Percentiles rank a stretch among this genome's conserved stretches.
Conservation (phyloP, 2,113 vertebrate genomes). For the Aptenodytes patagonicus region DNA sequence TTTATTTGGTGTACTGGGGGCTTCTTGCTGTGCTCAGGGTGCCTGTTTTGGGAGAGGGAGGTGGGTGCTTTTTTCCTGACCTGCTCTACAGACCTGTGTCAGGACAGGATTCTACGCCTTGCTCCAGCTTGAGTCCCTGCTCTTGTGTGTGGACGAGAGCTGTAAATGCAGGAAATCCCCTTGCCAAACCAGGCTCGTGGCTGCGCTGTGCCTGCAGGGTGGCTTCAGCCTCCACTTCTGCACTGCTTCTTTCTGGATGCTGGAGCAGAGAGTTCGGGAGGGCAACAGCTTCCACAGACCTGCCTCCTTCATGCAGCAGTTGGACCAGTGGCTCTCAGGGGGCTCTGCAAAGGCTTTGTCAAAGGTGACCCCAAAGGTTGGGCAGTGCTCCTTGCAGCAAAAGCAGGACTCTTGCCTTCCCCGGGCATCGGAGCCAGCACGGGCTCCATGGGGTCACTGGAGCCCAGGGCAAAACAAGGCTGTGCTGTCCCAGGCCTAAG, state of each 20-base stretch:
- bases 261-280: not conserved
- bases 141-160: not conserved
- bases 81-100: not conserved
- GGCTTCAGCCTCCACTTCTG: not conserved
- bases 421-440: fast-evolving
- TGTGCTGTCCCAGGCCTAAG: not conserved
- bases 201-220: not conserved
- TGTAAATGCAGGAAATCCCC: not conserved
- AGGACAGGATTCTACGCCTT: not conserved
- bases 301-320: not conserved
- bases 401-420: not conserved
- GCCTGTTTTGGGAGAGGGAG: not conserved
- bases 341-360: not conserved
- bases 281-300: not conserved
- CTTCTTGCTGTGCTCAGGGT: not conserved
- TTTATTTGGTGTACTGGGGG: not conserved
- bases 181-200: not conserved
- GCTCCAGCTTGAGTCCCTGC: not conserved
- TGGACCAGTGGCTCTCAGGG: not conserved
- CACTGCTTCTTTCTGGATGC: not conserved
- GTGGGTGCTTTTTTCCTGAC: not conserved
- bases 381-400: not conserved
- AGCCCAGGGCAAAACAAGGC: not conserved
- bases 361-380: not conserved
- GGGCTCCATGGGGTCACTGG: fast-evolving